These are phyloP conservation scores for Eustalomyia histrio DNA, from an alignment of 2,888 invertebrate genomes.

Conservation along the genomic window DNA sequence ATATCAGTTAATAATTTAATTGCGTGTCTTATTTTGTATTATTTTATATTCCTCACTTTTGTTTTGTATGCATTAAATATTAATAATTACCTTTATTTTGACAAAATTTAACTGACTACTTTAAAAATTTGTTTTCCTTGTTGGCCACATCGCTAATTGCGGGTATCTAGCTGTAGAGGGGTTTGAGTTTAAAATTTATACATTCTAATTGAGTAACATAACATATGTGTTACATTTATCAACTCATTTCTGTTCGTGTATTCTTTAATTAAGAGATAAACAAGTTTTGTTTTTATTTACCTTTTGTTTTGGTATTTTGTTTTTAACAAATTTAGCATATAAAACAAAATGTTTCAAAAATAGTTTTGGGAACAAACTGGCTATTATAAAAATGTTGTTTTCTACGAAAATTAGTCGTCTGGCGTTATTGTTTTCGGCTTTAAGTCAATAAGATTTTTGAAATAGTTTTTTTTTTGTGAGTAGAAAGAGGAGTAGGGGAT, in stretches of 20 bases:
- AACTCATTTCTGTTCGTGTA: constrained; percentile 6
- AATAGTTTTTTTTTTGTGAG: too few relatives aligned
- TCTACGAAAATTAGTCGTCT: too few relatives aligned
- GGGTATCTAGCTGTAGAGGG: background rate
- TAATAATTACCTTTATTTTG: background rate
- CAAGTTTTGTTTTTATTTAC: constrained; percentile 16
- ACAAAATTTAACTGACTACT: too few relatives aligned
- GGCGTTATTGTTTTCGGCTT: too few relatives aligned
- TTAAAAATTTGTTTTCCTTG: background rate
- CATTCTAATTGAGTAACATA: too few relatives aligned
- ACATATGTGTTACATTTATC: constrained; percentile 23
- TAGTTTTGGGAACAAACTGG: background rate
- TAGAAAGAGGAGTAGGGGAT: too few relatives aligned
- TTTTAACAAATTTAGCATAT: background rate
- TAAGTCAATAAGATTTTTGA: too few relatives aligned
- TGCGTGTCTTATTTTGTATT: constrained; percentile 25
- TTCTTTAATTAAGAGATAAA: constrained; percentile 22
- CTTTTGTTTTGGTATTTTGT: background rate
- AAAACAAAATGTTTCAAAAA: background rate
- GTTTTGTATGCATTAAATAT: background rate
- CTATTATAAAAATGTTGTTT: too few relatives aligned
- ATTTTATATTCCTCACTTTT: background rate
- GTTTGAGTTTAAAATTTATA: background rate
- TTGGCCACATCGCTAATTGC: background rate
- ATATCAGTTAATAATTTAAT: constrained; percentile 33